Percentiles rank a stretch among this genome's conserved stretches.
Conservation (phyloP, 2,797 vertebrate genomes). For the Xerus rutilus region DNA sequence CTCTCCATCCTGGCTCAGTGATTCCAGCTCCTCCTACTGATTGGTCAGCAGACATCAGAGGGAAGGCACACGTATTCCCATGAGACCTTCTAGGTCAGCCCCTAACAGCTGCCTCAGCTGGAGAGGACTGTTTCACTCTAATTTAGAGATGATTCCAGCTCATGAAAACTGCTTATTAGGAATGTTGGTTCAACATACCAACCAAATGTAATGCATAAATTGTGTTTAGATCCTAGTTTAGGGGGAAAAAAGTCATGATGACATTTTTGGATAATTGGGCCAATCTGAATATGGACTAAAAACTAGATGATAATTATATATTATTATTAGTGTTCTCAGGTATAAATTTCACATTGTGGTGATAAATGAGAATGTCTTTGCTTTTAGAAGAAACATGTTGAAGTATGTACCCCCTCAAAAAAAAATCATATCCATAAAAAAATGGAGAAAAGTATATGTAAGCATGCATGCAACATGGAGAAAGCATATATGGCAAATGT, state of each 20-base stretch:
- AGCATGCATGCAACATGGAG: not conserved
- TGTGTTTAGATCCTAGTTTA: slow-evolving; percentile 52
- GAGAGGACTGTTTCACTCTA: slow-evolving; percentile 56
- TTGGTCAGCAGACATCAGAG: not conserved
- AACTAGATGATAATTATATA: not conserved
- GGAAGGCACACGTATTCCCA: not conserved
- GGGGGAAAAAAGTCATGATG: not conserved
- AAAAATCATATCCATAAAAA: not conserved
- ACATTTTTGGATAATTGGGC: slow-evolving; percentile 34
- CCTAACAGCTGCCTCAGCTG: slow-evolving; percentile 74
- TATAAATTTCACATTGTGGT: not conserved
- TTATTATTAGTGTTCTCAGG: slow-evolving; percentile 8
- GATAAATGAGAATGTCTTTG: not conserved
- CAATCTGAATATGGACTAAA: slow-evolving; percentile 17
- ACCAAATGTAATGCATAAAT: slow-evolving; percentile 55
- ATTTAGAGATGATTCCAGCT: slow-evolving; percentile 70
- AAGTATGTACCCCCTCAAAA: not conserved
- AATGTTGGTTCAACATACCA: slow-evolving; percentile 74
- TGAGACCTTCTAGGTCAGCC: slow-evolving; percentile 33
- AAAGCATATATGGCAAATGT: slow-evolving; percentile 6
- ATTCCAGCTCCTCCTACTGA: slow-evolving; percentile 38
- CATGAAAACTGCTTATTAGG: slow-evolving; percentile 75
- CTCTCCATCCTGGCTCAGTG: not conserved
- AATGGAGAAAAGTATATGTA: not conserved
- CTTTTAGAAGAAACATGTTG: not conserved